Evolutionary conservation across 1,140 invertebrate species (phyloP).

Genomic region (Drosophila littoralis): DNA sequence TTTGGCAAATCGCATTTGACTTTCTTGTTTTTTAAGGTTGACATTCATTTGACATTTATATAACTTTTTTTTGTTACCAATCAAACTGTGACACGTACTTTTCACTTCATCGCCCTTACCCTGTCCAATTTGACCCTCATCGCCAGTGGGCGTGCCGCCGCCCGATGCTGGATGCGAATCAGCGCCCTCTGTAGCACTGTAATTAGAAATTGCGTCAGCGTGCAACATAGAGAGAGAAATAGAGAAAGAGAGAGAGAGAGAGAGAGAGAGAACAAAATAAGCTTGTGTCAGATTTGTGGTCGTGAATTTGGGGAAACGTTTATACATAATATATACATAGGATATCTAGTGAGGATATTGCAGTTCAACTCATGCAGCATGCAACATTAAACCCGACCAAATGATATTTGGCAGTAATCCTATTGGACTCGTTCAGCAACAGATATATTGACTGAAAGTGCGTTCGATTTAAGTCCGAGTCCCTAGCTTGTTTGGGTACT

Average conservation of each 20-base stretch:
- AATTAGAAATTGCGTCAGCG: slow-evolving; percentile 53
- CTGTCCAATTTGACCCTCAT: slow-evolving; percentile 91
- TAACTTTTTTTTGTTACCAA: slow-evolving; percentile 61
- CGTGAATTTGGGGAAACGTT: slow-evolving; percentile 4
- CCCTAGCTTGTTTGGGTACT: neutral
- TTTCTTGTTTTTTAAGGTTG: slow-evolving; percentile 31
- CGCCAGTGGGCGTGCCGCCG: slow-evolving; percentile 90
- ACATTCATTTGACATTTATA: slow-evolving; percentile 38
- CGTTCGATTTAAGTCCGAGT: slow-evolving; percentile 14
- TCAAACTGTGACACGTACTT: slow-evolving; percentile 82
- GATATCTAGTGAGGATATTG: slow-evolving; percentile 31
- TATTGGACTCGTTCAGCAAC: neutral
- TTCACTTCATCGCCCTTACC: slow-evolving; percentile 87
- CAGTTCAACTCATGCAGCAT: slow-evolving; percentile 46
- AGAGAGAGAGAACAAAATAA: slow-evolving; percentile 35
- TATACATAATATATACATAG: slow-evolving; percentile 15
- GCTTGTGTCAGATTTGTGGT: slow-evolving; percentile 32
- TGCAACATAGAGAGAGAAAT: slow-evolving; percentile 30
- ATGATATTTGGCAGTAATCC: neutral
- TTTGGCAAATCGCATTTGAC: slow-evolving; percentile 42
- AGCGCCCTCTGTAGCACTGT: slow-evolving; percentile 93
- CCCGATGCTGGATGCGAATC: slow-evolving; percentile 91
- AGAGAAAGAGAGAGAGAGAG: slow-evolving; percentile 20
- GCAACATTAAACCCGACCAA: slow-evolving; percentile 24
- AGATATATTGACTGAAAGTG: slow-evolving; percentile 6